Percentiles rank a stretch among this genome's conserved stretches.
Conservation (phyloP, 2,797 vertebrate genomes). For the Crocodylus rhombifer region DNA sequence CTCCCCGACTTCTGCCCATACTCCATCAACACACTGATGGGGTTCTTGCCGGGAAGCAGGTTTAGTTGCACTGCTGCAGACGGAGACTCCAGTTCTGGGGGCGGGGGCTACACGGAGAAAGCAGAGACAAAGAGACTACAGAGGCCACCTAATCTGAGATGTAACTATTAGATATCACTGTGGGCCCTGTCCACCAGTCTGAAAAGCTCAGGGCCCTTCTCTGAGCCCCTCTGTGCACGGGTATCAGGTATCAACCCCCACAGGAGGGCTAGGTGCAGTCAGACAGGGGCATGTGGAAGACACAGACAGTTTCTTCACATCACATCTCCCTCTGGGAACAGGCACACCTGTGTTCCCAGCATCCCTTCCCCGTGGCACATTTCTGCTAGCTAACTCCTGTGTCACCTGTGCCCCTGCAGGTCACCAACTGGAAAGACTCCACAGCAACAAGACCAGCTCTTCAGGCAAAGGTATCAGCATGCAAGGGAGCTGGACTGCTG, state of each 20-base stretch:
- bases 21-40: constrained; percentile 93
- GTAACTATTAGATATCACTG: too few species aligned
- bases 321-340: not conserved
- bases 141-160: too few species aligned
- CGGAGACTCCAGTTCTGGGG: constrained; percentile 37
- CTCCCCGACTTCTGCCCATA: constrained; percentile 93
- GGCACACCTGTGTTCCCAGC: not conserved
- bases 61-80: constrained; percentile 46
- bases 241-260: too few species aligned
- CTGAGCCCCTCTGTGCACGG: too few species aligned
- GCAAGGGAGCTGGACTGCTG: too few species aligned
- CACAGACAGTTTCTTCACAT: not conserved
- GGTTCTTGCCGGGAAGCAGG: constrained; percentile 92
- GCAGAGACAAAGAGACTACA: not conserved
- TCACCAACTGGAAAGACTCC: not conserved
- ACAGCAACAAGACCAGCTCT: not conserved
- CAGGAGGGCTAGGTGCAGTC: too few species aligned
- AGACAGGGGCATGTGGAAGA: too few species aligned
- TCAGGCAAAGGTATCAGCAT: too few species aligned
- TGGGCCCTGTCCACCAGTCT: too few species aligned
- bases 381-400: not conserved
- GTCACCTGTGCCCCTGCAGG: not conserved
- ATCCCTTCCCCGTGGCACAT: too few species aligned
- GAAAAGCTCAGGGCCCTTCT: too few species aligned
- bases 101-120: constrained; percentile 23